A percentile compares a stretch with the other conserved stretches of the same genome.
Conservation (phyloP, 2,113 vertebrate species). For the Ursus arctos region DNA sequence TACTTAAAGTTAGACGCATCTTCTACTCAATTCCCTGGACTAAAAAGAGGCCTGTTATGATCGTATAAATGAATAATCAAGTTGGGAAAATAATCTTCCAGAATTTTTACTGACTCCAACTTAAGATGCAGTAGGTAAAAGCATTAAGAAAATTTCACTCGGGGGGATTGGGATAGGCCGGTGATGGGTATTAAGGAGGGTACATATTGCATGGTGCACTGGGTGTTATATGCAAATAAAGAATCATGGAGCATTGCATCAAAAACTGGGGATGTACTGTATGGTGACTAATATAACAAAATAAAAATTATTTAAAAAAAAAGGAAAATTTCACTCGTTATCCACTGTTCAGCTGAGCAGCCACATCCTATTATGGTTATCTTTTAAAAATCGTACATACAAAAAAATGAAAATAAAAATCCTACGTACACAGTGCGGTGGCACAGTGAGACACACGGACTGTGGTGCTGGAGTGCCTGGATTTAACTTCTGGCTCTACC, state of each 20-base stretch:
- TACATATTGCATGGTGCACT: too few relatives aligned
- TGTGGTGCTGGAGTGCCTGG: background rate
- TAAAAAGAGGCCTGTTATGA: background rate
- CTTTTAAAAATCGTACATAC: background rate
- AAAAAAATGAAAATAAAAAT: background rate
- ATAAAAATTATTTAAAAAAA: too few relatives aligned
- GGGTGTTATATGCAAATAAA: too few relatives aligned
- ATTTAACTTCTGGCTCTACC: background rate
- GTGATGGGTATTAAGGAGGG: too few relatives aligned
- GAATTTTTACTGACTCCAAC: slow-evolving; percentile 3
- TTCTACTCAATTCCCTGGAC: background rate
- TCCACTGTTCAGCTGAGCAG: background rate
- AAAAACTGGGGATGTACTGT: too few relatives aligned
- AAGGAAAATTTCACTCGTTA: background rate
- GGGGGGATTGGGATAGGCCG: too few relatives aligned
- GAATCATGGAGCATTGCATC: too few relatives aligned
- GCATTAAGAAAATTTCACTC: background rate
- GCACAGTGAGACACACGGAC: background rate
- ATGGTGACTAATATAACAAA: too few relatives aligned
- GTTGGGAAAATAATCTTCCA: background rate
- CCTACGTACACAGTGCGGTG: background rate
- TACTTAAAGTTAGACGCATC: background rate
- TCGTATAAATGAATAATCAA: slow-evolving; percentile 20
- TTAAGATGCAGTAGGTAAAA: background rate
- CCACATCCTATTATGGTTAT: background rate